Evolutionary conservation across 2,797 vertebrate species (phyloP).

Genomic region (Rhynchotus rufescens): DNA sequence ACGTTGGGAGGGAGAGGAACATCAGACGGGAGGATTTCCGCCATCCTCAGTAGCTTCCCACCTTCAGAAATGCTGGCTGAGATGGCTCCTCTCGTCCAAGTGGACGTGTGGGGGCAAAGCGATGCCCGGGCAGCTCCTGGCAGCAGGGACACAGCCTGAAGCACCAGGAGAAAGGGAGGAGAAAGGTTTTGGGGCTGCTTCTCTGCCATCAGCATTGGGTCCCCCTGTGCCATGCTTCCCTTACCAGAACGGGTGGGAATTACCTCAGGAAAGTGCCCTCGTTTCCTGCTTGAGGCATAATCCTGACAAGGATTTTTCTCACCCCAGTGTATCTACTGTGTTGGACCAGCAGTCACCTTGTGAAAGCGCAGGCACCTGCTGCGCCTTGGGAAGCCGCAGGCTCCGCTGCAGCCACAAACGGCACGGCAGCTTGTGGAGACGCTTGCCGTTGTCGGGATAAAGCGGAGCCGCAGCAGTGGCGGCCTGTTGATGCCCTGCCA

Average conservation of each 20-base stretch:
- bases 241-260: neutral
- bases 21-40: neutral
- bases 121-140: fast-evolving
- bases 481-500: slow-evolving; percentile 6
- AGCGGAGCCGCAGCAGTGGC: neutral
- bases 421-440: neutral
- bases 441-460: neutral
- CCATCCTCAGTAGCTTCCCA: neutral
- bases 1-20: neutral
- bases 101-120: neutral
- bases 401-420: neutral
- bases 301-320: neutral
- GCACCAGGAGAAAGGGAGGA: neutral
- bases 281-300: neutral
- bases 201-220: fast-evolving
- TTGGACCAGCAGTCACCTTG: slow-evolving; percentile 25
- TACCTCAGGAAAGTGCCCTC: neutral
- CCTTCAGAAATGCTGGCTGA: neutral
- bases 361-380: slow-evolving; percentile 27
- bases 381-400: neutral
- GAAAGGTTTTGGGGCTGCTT: fast-evolving
- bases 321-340: neutral
- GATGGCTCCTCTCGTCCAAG: neutral
- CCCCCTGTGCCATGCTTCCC: no score
- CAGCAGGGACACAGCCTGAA: neutral